phyloP scores from a whole-genome alignment of 2,113 vertebrate genomes.

The Paratilapia polleni region DNA sequence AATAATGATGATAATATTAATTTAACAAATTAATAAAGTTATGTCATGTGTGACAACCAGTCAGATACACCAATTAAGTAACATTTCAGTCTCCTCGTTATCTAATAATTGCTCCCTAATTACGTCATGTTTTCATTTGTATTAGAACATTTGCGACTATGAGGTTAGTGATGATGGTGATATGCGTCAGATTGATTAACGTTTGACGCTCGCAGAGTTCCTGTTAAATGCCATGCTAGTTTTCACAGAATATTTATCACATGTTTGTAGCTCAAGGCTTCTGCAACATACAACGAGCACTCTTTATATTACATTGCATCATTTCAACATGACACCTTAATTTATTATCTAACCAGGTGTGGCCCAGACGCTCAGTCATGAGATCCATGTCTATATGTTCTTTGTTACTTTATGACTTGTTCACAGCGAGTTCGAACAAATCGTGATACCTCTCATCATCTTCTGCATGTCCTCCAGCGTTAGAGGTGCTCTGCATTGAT shows the following conservation, averaged over 20 bases:
- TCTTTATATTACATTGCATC: not conserved
- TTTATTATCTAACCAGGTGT: constrained; percentile 28
- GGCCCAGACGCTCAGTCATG: not conserved
- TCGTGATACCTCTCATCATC: constrained; percentile 89
- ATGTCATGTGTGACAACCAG: not conserved
- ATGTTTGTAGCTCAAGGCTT: not conserved
- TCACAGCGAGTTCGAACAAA: constrained; percentile 44
- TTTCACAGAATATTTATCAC: not conserved
- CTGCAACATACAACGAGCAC: not conserved
- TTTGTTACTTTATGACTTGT: constrained; percentile 6
- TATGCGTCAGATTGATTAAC: not conserved
- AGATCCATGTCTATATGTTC: constrained; percentile 9
- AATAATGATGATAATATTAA: not conserved
- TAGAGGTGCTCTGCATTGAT: constrained; percentile 88
- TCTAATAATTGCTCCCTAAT: not conserved
- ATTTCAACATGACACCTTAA: not conserved
- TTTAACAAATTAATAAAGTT: not conserved
- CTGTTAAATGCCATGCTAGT: not conserved
- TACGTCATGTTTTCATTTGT: not conserved
- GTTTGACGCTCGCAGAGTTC: not conserved
- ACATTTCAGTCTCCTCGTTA: not conserved
- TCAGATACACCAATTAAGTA: too few species aligned
- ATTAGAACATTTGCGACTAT: not conserved
- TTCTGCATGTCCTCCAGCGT: constrained; percentile 86
- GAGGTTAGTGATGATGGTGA: not conserved